Evolutionary conservation across 2,113 vertebrate genomes (phyloP), one percentile per base, ranked within the genome.

Genomic region (Archocentrus centrarchus): DNA sequence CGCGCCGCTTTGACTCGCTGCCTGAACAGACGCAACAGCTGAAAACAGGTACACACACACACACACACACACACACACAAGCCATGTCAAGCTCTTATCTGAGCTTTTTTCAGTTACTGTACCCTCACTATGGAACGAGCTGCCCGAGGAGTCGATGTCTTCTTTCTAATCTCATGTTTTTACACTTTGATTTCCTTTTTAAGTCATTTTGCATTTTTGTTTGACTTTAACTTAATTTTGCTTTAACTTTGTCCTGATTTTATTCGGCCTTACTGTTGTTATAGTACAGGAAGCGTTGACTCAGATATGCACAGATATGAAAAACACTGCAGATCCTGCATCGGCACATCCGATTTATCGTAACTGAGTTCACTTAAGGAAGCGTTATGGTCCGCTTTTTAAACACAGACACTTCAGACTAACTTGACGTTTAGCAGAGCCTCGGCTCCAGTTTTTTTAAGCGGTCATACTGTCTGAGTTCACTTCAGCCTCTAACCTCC

Each of bases 1-100:
- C 95, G 0, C 95, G 96, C 44, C 90, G 92, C 0, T 99, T 99
- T 81, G 97, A 99, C 88, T 96, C 96, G 1, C 93, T 99, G 41
- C 98, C 97, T 0, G 84, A 93, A 2, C 92, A 97, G 92, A 98
- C 98, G 0, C 97, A 96, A 84, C 95, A 97, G 2, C 95, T 99
- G 35, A 99, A 97, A 35, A 50, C 44, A 50, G 10, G 15, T 6
- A 15, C 11, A 14, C 44, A 14, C 11, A 47, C 44, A 47, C 58
- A 2, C 59, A 9, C 27, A 3, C 24, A 9, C 24, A 5, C 0
- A 1, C 1, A 1, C 59, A 1, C 32, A 35, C 32, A 35, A 6
- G 35, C 35, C 30, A 30, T 5, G 30, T 30, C 3, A 5, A 4
- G 30, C 30, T 30, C 3, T 30, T 4, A 30, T 30, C 30, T 30